These are phyloP conservation scores for Columba livia DNA, from an alignment of 2,113 vertebrate species.

Conservation along the genomic window DNA sequence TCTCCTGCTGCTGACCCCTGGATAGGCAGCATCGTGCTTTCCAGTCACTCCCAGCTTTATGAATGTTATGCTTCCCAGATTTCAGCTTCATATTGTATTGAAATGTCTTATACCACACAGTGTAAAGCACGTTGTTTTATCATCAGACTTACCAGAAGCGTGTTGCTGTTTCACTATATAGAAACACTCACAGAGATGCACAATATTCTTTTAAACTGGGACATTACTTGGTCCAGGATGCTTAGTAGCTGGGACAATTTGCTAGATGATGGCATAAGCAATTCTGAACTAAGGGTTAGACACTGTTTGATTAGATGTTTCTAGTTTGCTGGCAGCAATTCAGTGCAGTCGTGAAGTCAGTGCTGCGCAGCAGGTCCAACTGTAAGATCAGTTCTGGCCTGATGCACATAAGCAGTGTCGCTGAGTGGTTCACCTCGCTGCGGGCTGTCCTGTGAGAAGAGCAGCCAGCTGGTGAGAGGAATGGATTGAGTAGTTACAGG, in stretches of 20 bases:
- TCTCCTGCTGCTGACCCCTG: neutral
- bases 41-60: neutral
- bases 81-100: neutral
- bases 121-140: neutral
- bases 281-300: neutral
- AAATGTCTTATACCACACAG: neutral
- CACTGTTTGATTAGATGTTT: neutral
- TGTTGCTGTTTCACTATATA: too few relatives aligned
- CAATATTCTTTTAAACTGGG: neutral
- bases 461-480: neutral
- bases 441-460: accelerated
- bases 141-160: neutral
- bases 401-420: accelerated
- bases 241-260: neutral
- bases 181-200: accelerated
- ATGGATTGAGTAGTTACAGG: accelerated
- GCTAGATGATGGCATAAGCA: neutral
- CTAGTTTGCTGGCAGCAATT: neutral
- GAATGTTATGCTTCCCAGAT: neutral
- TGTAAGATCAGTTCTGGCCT: accelerated
- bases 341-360: neutral
- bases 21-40: neutral
- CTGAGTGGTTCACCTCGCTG: accelerated
- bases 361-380: accelerated
- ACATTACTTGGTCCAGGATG: neutral